phyloP scores from a whole-genome alignment of 2,888 invertebrate species.

The Drosophila incognita region DNA sequence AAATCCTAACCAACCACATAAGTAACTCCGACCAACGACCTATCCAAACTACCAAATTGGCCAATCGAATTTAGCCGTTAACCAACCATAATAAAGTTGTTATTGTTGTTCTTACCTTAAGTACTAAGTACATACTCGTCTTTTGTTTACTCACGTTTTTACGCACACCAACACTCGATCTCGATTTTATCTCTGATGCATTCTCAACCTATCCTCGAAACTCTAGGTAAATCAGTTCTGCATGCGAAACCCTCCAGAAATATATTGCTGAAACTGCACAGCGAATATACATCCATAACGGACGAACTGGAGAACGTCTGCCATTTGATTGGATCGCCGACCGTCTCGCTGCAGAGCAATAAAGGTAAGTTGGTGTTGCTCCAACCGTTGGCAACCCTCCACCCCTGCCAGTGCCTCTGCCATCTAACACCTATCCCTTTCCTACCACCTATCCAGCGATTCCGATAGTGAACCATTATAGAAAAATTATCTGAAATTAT shows the following conservation, averaged over 20 bases:
- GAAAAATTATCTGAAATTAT: slow-evolving; percentile 6
- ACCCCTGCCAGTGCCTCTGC: neutral
- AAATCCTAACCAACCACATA: slow-evolving; percentile 29
- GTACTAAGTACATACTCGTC: slow-evolving; percentile 66
- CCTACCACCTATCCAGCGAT: slow-evolving; percentile 7
- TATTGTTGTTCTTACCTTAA: slow-evolving; percentile 17
- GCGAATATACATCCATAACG: slow-evolving; percentile 97
- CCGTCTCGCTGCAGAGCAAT: slow-evolving; percentile 87
- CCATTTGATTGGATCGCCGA: slow-evolving; percentile 89
- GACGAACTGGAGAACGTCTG: slow-evolving; percentile 96
- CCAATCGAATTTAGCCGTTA: slow-evolving; percentile 39
- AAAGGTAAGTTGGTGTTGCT: slow-evolving; percentile 78
- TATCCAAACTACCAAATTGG: slow-evolving; percentile 63
- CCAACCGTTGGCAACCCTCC: slow-evolving; percentile 12
- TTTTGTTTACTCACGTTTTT: slow-evolving; percentile 32
- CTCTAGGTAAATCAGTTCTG: slow-evolving; percentile 85
- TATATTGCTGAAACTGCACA: slow-evolving; percentile 92
- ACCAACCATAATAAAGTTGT: slow-evolving; percentile 13
- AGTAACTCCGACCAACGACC: slow-evolving; percentile 35
- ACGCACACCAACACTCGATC: slow-evolving; percentile 25
- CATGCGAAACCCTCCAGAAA: slow-evolving; percentile 86
- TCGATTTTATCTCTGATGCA: slow-evolving; percentile 81
- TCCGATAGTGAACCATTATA: slow-evolving; percentile 6
- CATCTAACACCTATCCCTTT: neutral
- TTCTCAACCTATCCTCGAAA: slow-evolving; percentile 71